Evolutionary conservation across 2,113 vertebrate species (phyloP).

Genomic region (Nothobranchius furzeri): DNA sequence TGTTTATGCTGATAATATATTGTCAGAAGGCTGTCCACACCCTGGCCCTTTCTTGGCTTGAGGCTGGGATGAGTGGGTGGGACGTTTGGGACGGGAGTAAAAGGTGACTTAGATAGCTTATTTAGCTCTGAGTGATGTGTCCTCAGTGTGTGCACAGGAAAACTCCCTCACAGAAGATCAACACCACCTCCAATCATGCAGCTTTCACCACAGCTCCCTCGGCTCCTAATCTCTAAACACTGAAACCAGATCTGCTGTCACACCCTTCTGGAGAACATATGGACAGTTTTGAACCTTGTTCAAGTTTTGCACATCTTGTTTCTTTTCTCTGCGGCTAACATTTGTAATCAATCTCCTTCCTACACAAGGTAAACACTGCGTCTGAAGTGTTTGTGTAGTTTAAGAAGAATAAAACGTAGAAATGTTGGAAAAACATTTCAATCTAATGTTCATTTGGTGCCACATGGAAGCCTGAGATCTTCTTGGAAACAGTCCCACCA

Average conservation of each 20-base stretch:
- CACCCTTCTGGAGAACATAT: slow-evolving; percentile 4
- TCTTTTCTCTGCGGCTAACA: neutral
- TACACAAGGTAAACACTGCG: neutral
- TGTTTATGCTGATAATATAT: slow-evolving; percentile 38
- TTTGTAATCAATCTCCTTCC: neutral
- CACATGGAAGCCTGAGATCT: neutral
- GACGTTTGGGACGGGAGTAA: slow-evolving; percentile 31
- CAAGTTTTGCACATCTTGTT: neutral
- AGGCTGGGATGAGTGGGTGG: slow-evolving; percentile 47
- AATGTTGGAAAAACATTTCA: neutral
- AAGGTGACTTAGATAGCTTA: slow-evolving; percentile 50
- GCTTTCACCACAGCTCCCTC: slow-evolving; percentile 13
- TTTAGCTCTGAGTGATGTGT: slow-evolving; percentile 51
- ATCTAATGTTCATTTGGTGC: neutral
- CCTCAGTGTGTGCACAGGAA: slow-evolving; percentile 33
- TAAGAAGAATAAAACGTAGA: neutral
- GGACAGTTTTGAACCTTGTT: neutral
- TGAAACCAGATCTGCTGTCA: slow-evolving; percentile 12
- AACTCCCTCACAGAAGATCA: slow-evolving; percentile 25
- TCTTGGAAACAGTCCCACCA: neutral
- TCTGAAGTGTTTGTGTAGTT: neutral
- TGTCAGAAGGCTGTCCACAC: slow-evolving; percentile 40
- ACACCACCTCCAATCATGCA: slow-evolving; percentile 13
- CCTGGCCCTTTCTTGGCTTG: slow-evolving; percentile 32
- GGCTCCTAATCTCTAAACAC: slow-evolving; percentile 32